Conservation (phyloP, 1,140 invertebrate genomes). For the Eufriesea mexicana region DNA sequence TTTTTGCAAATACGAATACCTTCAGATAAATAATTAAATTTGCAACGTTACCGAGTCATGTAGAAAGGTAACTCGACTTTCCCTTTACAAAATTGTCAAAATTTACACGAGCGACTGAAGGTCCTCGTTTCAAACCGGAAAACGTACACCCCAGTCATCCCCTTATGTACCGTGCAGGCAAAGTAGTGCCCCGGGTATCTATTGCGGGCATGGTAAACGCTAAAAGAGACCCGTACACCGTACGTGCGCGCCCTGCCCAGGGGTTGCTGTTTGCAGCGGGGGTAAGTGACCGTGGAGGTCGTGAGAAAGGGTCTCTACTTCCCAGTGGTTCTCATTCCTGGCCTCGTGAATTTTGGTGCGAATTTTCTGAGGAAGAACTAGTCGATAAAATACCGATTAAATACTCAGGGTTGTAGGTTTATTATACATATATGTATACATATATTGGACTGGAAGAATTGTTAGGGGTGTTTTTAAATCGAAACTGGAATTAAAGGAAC, state of each 20-base stretch:
- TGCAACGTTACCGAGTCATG: too few species aligned
- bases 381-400: too few species aligned
- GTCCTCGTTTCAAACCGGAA: slow-evolving; percentile 32
- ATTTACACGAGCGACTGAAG: slow-evolving; percentile 7
- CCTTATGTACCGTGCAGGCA: slow-evolving; percentile 49
- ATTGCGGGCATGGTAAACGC: slow-evolving; percentile 50
- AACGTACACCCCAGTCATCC: slow-evolving; percentile 44
- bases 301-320: slow-evolving; percentile 37
- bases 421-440: too few species aligned
- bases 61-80: too few species aligned
- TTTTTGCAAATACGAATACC: too few species aligned
- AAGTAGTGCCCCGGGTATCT: slow-evolving; percentile 61
- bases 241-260: not conserved
- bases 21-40: too few species aligned
- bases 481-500: too few species aligned
- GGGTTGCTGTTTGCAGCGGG: not conserved
- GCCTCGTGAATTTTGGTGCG: not conserved
- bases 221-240: slow-evolving; percentile 6
- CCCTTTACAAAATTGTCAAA: slow-evolving; percentile 1
- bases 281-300: slow-evolving; percentile 21
- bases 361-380: not conserved
- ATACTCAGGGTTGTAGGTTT: too few species aligned
- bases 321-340: not conserved
- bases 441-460: too few species aligned
- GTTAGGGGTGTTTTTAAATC: too few species aligned